Percentiles rank a stretch among this genome's conserved stretches.
Evolutionary conservation across 2,113 vertebrate species (phyloP).

Genomic region (Psilopsiagon aymara): DNA sequence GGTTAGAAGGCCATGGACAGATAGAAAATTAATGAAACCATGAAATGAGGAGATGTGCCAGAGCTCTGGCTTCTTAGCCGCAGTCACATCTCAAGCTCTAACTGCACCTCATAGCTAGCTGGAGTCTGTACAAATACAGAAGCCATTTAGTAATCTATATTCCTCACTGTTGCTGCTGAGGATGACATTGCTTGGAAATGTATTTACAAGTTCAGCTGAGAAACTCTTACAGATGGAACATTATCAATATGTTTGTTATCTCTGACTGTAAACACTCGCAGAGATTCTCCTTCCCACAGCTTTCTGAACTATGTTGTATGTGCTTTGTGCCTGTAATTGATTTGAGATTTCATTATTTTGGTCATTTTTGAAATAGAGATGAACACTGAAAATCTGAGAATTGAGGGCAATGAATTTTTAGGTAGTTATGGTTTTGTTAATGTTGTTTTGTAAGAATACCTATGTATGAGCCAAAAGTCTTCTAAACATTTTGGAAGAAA

Average conservation of each 20-base stretch:
- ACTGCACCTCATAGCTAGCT: not conserved
- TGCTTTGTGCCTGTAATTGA: not conserved
- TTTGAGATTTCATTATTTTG: not conserved
- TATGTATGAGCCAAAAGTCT: not conserved
- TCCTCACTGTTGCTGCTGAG: not conserved
- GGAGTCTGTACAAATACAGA: not conserved
- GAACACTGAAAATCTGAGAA: not conserved
- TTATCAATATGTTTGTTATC: not conserved
- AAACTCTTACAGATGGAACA: not conserved
- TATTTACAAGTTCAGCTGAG: not conserved
- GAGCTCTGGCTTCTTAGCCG: not conserved
- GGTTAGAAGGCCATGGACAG: not conserved
- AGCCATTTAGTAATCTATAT: not conserved
- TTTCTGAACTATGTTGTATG: not conserved
- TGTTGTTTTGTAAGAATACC: not conserved
- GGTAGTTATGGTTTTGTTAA: not conserved
- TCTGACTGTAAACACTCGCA: not conserved
- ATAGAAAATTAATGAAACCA: not conserved
- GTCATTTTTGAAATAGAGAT: not conserved
- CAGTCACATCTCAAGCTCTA: not conserved
- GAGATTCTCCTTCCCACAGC: not conserved
- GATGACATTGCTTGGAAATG: not conserved
- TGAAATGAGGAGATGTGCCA: not conserved
- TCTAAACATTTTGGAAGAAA: not conserved
- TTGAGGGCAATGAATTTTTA: not conserved